Conservation (phyloP, 1,140 invertebrate genomes). For the Monochamus saltuarius region DNA sequence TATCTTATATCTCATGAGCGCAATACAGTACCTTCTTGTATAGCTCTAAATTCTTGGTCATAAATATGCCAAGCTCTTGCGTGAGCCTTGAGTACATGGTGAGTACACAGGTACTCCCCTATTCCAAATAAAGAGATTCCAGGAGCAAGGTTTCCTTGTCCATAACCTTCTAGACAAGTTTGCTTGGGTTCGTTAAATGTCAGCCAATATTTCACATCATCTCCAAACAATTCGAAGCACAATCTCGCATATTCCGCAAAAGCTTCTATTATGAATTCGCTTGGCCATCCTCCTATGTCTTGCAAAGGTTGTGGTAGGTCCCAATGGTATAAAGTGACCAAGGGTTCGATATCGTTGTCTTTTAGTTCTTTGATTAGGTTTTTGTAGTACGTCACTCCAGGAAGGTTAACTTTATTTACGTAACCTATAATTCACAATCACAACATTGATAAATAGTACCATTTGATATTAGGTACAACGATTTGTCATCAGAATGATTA, state of each 20-base stretch:
- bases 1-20: constrained; percentile 55
- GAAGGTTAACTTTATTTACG: constrained; percentile 2
- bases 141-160: constrained; percentile 17
- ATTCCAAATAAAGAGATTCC: constrained; percentile 35
- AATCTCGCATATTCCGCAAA: constrained; percentile 9
- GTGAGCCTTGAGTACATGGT: constrained; percentile 53
- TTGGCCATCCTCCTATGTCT: constrained; percentile 11
- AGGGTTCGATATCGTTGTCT: constrained; percentile 13
- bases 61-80: constrained; percentile 53
- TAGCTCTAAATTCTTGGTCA: constrained; percentile 23
- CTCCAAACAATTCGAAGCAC: constrained; percentile 29
- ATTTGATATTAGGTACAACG: neutral
- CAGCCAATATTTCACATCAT: constrained; percentile 33
- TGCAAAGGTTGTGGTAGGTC: constrained; percentile 14
- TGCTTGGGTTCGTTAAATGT: constrained; percentile 49
- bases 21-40: constrained; percentile 51
- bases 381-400: constrained; percentile 14
- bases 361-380: constrained; percentile 15
- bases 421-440: neutral
- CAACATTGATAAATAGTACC: neutral
- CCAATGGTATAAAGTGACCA: constrained; percentile 13
- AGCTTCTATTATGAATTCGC: neutral
- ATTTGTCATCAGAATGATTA: neutral
- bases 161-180: constrained; percentile 25
- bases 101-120: constrained; percentile 51